Evolutionary conservation across 2,888 invertebrate species (phyloP), one percentile per base, ranked within the genome.

Genomic region (Galeruca laticollis): DNA sequence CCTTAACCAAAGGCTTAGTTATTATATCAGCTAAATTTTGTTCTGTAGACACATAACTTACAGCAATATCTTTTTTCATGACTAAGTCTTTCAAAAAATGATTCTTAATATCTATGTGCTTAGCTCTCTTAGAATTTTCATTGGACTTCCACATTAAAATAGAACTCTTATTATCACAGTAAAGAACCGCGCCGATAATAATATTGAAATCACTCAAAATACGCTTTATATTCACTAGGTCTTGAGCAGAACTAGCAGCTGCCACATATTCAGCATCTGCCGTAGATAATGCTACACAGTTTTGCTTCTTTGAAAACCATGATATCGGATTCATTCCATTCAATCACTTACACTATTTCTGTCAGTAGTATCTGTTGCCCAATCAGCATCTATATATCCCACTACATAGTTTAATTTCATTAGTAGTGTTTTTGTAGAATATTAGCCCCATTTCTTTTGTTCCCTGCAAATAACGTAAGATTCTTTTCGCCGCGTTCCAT

Each of bases 71-170:
- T 54, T 70, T 67, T 20, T 40, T 40, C 21, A 13, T n/a, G 13
- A 67, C 47, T 20, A 67, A 52, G 49, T 70, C 54, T 66, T 66
- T 66, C 26, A 66, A 54, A 60, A 21, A 70, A 67, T 69, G 26
- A 52, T 66, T 57, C 37, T 47, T 43, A 15, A 66, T 69, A 49
- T 69, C 69, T 15, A 66, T 69, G 37, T 65, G 65, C 52, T 69
- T 66, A 40, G 40, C 49, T 11, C 65, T 13, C 35, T 69, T 60
- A 15, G 59, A 65, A 35, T 69, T 69, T 69, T 69, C 65, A 49
- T 66, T 43, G 49, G 59, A 59, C 43, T 66, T 65, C 13, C 51
- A 56, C 65, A 69, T 60, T 18, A 59, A 59, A 65, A 65, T 66
- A 9, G 60, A 13, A 60, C 65, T 65, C 31, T 66, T 65, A 60